These are phyloP conservation scores for Hydrozoanthus tunicans DNA, from an alignment of 64 coral and sea anemone genomes.

Conservation along the genomic window DNA sequence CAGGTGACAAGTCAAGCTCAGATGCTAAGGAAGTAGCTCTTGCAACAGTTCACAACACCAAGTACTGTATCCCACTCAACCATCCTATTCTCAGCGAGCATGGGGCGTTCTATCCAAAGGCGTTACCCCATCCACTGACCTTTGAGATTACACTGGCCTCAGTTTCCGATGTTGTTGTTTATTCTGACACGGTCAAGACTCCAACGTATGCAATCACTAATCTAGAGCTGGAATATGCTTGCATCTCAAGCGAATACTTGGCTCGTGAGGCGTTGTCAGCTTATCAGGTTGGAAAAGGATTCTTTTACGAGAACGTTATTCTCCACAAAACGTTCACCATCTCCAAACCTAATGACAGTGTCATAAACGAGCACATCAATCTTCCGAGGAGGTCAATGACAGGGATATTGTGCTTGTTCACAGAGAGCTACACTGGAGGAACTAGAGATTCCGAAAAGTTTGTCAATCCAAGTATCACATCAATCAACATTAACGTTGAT, in stretches of 20 bases:
- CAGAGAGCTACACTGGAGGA: constrained; percentile 7
- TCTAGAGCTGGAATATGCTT: background rate
- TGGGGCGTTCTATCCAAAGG: too few relatives aligned
- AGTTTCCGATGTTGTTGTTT: background rate
- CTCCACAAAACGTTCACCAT: too few relatives aligned
- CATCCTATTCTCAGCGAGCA: background rate
- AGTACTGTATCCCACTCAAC: constrained; percentile 37
- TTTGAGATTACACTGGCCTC: too few relatives aligned
- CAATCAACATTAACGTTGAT: too few relatives aligned
- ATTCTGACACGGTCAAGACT: constrained; percentile 7
- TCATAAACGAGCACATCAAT: too few relatives aligned
- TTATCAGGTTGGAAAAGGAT: background rate
- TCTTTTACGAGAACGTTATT: too few relatives aligned
- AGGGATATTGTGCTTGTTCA: background rate
- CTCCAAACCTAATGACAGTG: too few relatives aligned
- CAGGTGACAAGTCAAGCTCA: constrained; percentile 32
- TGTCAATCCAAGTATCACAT: too few relatives aligned
- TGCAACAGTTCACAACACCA: constrained; percentile 41
- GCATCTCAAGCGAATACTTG: background rate
- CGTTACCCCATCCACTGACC: too few relatives aligned
- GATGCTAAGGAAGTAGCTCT: constrained; percentile 44
- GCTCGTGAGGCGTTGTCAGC: background rate
- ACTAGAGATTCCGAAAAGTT: background rate
- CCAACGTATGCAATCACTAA: constrained; percentile 33
- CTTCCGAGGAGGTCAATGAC: too few relatives aligned